Base-by-base conservation (phyloP, 1,140 invertebrate genomes). In the Dolichoris vasculosae region DNA sequence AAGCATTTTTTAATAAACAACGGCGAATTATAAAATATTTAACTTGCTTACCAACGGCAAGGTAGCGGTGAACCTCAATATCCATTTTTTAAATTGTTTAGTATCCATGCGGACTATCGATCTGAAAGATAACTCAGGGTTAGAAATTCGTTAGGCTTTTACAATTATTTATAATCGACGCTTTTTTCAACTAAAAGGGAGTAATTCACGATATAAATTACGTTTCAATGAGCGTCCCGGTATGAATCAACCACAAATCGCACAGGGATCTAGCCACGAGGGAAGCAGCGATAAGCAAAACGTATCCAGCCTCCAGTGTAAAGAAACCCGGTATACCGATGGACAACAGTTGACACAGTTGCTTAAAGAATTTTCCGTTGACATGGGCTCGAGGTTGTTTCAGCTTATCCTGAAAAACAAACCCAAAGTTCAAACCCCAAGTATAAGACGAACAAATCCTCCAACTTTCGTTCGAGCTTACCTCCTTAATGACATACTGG, bases 201-300 rank as follows among this genome's bases (percentile, higher is more conserved):
- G 4, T 26, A 26, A 96, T 87, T 89, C 23, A 48, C 7, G 46
- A 35, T 20, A 1, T 88, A 91, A 93, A 84, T 92, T 93, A 97
- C 97, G 96, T 97, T 95, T 99, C 98, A 89, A 99, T 96, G 82
- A 97, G 94, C 3, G 98, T 99, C 26, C 96, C 96, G 92, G 97
- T 97, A 89, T 97, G 96, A 87, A 99, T 99, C 94, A 99, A 96
- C 98, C 98, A 99, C 75, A 99, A 95, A 94, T 99, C 99, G 91
- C 98, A 99, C 40, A 98, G 94, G 0, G 98, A 99, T 90, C 98
- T 95, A 9, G 96, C 95, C 17, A 99, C 94, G 15, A 99, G 94
- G 40, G 97, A 96, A 15, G 92, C 88, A 11, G 98, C 98, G 67
- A 99, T 96, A 15, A 99, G 90, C 4, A 95, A 86, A 90, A 99